Percentiles rank a stretch among this genome's conserved stretches.
These are phyloP conservation scores for Uria lomvia DNA, from an alignment of 2,113 vertebrate genomes.

Conservation along the genomic window DNA sequence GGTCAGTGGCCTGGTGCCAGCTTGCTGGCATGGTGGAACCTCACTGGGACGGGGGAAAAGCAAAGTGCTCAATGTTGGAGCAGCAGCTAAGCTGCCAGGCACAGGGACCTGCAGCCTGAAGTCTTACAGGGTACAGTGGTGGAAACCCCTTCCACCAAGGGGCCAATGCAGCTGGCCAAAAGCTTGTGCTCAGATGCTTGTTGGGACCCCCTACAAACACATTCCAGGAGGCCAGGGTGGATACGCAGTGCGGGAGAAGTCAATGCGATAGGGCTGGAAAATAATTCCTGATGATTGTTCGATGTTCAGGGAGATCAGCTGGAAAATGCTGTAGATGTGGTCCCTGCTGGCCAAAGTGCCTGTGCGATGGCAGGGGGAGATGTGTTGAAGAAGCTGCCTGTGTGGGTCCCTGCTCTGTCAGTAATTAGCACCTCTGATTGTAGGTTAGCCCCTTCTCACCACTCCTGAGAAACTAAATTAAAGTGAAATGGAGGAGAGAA, in stretches of 20 bases:
- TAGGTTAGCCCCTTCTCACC: not conserved
- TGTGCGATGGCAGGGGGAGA: not conserved
- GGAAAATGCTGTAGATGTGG: not conserved
- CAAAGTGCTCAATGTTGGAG: not conserved
- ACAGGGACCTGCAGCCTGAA: not conserved
- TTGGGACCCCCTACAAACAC: not conserved
- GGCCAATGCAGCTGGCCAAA: not conserved
- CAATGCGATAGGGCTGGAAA: not conserved
- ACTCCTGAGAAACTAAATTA: not conserved
- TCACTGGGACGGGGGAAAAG: not conserved
- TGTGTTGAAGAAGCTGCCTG: not conserved
- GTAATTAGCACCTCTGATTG: not conserved
- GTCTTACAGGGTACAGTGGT: not conserved
- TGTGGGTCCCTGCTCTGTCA: not conserved
- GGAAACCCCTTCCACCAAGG: not conserved
- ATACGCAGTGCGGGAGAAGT: not conserved
- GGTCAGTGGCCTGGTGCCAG: not conserved
- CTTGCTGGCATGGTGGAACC: not conserved
- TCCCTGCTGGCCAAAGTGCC: not conserved
- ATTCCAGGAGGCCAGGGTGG: not conserved
- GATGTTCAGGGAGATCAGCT: not conserved
- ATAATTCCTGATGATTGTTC: not conserved
- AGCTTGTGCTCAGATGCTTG: accelerated
- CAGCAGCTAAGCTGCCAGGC: not conserved
- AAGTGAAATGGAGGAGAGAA: not conserved